phyloP scores from a whole-genome alignment of 2,888 invertebrate genomes.

The Erannis defoliaria region DNA sequence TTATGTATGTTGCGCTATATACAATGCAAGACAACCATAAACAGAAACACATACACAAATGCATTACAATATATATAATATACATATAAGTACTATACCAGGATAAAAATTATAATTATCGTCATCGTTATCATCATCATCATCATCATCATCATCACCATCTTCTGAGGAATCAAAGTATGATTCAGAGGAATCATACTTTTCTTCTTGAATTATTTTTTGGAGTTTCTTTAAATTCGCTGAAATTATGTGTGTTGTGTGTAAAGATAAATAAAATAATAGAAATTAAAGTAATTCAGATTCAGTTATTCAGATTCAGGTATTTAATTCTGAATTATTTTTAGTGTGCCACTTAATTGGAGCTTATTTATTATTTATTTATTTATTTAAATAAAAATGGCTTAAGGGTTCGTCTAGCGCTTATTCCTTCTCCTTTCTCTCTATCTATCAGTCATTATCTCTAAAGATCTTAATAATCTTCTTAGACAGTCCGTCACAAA shows the following conservation, averaged over 20 bases:
- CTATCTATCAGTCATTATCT: neutral
- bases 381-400: no score
- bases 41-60: neutral
- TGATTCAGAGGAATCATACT: neutral
- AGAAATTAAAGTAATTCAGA: no score
- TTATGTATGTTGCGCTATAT: neutral
- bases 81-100: conserved; percentile 22
- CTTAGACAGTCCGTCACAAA: no score
- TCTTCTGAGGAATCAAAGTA: conserved; percentile 16
- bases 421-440: neutral
- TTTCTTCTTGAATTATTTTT: conserved; percentile 4
- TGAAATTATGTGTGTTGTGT: neutral
- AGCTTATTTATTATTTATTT: no score
- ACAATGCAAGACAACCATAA: conserved; percentile 1
- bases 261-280: no score
- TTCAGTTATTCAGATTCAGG: no score
- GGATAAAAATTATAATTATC: conserved; percentile 18
- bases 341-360: no score
- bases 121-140: conserved; percentile 12
- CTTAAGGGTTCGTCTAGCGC: neutral
- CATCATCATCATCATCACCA: neutral
- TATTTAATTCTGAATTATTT: no score
- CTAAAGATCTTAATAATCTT: no score
- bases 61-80: conserved; percentile 4
- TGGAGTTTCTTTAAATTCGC: conserved; percentile 13